A percentile compares a stretch with the other conserved stretches of the same genome.
Conservation (phyloP, 2,113 vertebrate species). For the Corvus hawaiiensis region DNA sequence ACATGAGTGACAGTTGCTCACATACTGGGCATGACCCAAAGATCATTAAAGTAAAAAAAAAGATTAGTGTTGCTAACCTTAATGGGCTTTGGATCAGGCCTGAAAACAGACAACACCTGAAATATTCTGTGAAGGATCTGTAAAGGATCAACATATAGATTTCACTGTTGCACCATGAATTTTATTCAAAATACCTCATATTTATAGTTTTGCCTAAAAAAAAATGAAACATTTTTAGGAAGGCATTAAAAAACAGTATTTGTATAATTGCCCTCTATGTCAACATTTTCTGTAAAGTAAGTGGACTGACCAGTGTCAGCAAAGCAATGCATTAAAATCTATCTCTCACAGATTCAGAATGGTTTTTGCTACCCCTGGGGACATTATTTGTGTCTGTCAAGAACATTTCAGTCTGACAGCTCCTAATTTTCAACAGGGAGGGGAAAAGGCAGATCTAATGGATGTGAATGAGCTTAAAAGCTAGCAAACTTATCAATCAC, state of each 20-base stretch:
- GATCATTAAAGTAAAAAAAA: background rate
- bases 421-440: slow-evolving; percentile 70
- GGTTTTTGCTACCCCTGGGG: slow-evolving; percentile 48
- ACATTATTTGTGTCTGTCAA: slow-evolving; percentile 65
- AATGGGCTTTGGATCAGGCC: background rate
- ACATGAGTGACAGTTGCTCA: background rate
- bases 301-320: slow-evolving; percentile 52
- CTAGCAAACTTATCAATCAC: slow-evolving; percentile 71
- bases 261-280: slow-evolving; percentile 6
- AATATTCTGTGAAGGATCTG: background rate
- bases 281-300: background rate
- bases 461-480: slow-evolving; percentile 71
- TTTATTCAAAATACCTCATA: background rate
- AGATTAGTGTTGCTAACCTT: background rate
- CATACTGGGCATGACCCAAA: background rate
- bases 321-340: slow-evolving; percentile 49
- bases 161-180: background rate
- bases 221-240: background rate
- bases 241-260: background rate
- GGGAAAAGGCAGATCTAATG: slow-evolving; percentile 71
- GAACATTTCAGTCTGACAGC: slow-evolving; percentile 71
- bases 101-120: background rate
- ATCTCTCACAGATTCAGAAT: slow-evolving; percentile 43
- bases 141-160: background rate
- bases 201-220: background rate